Evolutionary conservation across 2,888 invertebrate genomes (phyloP).

Genomic region (Agrypnus murinus): DNA sequence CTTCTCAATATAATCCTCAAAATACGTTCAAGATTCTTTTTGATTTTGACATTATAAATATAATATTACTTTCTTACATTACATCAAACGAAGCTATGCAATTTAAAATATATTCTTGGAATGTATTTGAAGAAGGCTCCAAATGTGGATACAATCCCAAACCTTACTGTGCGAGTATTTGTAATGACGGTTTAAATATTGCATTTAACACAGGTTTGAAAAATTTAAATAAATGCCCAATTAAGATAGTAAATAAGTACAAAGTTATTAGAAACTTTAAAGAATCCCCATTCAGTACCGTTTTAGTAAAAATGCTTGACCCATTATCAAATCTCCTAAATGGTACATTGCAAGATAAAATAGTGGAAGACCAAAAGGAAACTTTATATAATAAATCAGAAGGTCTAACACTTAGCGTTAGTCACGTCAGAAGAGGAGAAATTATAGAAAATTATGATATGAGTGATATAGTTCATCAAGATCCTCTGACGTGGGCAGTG

Average conservation of each 20-base stretch:
- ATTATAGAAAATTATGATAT: too few species aligned
- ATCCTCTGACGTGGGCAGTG: not conserved
- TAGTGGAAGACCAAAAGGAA: not conserved
- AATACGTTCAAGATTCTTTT: too few species aligned
- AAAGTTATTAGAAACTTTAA: not conserved
- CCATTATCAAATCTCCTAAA: not conserved
- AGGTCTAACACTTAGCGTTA: slow-evolving; percentile 5
- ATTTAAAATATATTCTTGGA: too few species aligned
- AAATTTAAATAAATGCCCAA: not conserved
- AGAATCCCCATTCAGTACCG: not conserved
- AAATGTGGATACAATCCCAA: too few species aligned
- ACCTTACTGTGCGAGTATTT: too few species aligned
- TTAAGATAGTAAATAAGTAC: not conserved
- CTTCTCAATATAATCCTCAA: too few species aligned
- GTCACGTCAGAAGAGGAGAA: not conserved
- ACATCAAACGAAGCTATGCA: too few species aligned
- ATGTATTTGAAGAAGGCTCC: too few species aligned
- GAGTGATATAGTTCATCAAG: not conserved
- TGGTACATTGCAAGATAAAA: not conserved
- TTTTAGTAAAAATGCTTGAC: not conserved
- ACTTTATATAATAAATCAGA: not conserved
- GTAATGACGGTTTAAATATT: too few species aligned
- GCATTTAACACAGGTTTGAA: too few species aligned
- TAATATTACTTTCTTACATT: too few species aligned
- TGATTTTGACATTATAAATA: too few species aligned